Evolutionary conservation across 1,140 invertebrate species (phyloP).

Genomic region (Latrodectus geometricus): DNA sequence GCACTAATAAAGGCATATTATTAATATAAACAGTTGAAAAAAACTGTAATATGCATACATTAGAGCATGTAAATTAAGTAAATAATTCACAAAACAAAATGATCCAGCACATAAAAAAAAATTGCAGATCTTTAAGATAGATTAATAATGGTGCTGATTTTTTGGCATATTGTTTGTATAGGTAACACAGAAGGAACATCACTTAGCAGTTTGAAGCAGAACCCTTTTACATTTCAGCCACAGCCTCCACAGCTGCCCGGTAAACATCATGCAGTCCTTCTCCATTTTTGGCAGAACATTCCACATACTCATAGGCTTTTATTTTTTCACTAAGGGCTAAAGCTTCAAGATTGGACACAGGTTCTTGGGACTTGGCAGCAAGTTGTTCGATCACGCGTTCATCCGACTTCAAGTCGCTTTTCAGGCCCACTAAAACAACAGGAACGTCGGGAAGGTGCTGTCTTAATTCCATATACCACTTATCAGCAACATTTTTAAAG

Average conservation of each 20-base stretch:
- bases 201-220: no score
- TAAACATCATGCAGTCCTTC: slow-evolving; percentile 17
- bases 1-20: no score
- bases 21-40: no score
- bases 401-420: neutral
- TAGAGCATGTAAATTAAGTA: no score
- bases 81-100: no score
- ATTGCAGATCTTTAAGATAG: no score
- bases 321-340: slow-evolving; percentile 12
- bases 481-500: neutral
- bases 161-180: no score
- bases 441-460: slow-evolving; percentile 12
- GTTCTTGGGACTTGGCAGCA: slow-evolving; percentile 78
- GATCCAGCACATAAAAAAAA: no score
- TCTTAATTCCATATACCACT: slow-evolving; percentile 34
- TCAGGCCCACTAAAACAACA: slow-evolving; percentile 37
- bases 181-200: no score
- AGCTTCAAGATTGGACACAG: neutral
- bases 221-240: no score
- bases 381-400: neutral
- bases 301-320: slow-evolving; percentile 9
- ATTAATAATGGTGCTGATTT: no score
- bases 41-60: no score
- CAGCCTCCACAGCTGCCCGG: neutral
- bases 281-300: slow-evolving; percentile 28